Base-by-base conservation (phyloP, 2,888 invertebrate genomes). In the Choristoneura rosaceana region DNA sequence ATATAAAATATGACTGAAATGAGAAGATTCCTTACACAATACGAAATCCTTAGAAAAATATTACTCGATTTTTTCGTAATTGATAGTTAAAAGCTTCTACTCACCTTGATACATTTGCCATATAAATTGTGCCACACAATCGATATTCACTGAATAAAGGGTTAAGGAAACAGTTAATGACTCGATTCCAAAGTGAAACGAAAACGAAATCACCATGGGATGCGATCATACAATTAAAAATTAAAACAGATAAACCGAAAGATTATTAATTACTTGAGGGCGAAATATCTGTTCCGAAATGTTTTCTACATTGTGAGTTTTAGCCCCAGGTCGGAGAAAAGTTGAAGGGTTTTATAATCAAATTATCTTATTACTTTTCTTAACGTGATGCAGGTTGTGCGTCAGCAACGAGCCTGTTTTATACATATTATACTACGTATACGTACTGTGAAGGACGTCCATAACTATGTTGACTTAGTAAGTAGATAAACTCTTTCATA, bases 341-440 rank as follows among this genome's bases (percentile, higher is more conserved):
- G 68, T 63, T 59, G 66, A 82, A 81, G 75, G 73, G 70, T 76
- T 76, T 61, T 74, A 60, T 88, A 89, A 89, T 89, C 84, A 66
- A 86, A 87, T 89, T 87, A 88, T 83, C 83, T 80, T 81, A 83
- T 82, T 84, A 84, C 65, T 79, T 76, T 76, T 74, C 76, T 80
- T 78, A 76, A 77, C 78, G 76, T 80, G 78, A 81, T 83, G 82
- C 79, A 80, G 80, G 80, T 74, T 75, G 82, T 85, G 84, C 86
- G 87, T 84, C 85, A 80, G 83, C 81, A 79, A 82, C 82, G 82
- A 78, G 79, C 77, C 77, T 77, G 76, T 66, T 50, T 74, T 76
- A 73, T 73, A 74, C 65, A 58, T 65, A 71, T 50, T 7, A 38
- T 38, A 38, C 7, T 38, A 60, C 59, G 47, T 34, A 59, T 34